phyloP scores from a whole-genome alignment of 2,888 invertebrate genomes.

The Diachrysia chrysitis region DNA sequence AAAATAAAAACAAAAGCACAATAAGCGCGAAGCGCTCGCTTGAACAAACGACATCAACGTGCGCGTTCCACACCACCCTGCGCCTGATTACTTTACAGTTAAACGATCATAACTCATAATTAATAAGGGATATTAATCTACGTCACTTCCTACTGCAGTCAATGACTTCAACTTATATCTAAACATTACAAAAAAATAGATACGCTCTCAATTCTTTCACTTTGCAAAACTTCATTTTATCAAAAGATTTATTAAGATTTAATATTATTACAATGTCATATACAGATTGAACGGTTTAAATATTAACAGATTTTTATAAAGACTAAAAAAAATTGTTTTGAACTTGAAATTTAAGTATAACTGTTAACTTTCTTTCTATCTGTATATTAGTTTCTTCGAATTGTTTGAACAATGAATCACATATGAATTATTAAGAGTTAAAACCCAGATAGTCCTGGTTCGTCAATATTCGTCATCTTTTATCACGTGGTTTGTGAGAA shows the following conservation, averaged over 20 bases:
- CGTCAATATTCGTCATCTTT: slow-evolving; percentile 39
- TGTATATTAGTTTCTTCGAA: slow-evolving; percentile 9
- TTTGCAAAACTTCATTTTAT: slow-evolving; percentile 9
- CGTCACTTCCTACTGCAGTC: slow-evolving; percentile 55
- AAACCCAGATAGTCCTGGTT: slow-evolving; percentile 50
- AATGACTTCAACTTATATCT: slow-evolving; percentile 45
- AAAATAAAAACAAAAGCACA: slow-evolving; percentile 27
- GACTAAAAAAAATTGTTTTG: neutral
- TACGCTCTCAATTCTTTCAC: slow-evolving; percentile 24
- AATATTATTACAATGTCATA: neutral
- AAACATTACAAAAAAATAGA: neutral
- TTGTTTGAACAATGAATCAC: slow-evolving; percentile 50
- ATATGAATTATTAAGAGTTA: slow-evolving; percentile 36
- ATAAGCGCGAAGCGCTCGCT: slow-evolving; percentile 53
- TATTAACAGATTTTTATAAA: too few species aligned
- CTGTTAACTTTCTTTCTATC: slow-evolving; percentile 1
- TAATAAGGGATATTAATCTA: slow-evolving; percentile 50
- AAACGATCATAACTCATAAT: slow-evolving; percentile 52
- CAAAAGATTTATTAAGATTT: neutral
- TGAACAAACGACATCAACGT: slow-evolving; percentile 87
- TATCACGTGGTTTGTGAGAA: slow-evolving; percentile 56
- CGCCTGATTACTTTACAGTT: slow-evolving; percentile 61
- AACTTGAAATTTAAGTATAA: neutral
- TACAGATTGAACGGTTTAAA: neutral
- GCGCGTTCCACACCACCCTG: slow-evolving; percentile 63